Evolutionary conservation across 2,797 vertebrate species (phyloP).

Genomic region (Iguana delicatissima): DNA sequence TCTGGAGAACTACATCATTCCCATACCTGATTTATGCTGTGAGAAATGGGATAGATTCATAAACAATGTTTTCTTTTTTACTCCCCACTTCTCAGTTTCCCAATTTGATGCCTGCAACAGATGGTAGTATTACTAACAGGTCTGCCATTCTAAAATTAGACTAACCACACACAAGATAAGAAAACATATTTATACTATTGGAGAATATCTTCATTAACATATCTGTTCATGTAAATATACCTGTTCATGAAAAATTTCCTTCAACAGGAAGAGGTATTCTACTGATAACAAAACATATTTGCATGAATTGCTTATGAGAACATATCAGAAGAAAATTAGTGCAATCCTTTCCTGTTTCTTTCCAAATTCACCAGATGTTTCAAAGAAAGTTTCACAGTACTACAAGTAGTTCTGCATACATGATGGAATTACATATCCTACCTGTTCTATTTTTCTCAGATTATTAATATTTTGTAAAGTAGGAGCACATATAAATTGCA

Average conservation of each 20-base stretch:
- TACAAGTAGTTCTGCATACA: neutral
- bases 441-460: neutral
- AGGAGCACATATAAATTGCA: neutral
- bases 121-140: neutral
- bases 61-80: neutral
- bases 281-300: no score
- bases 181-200: no score
- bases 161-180: no score
- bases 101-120: neutral
- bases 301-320: no score
- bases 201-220: no score
- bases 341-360: neutral
- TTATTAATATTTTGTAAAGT: neutral
- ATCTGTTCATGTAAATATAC: no score
- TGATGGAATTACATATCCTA: neutral
- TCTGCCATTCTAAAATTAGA: no score
- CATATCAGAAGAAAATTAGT: no score
- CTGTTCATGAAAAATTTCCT: no score
- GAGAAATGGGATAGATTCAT: neutral
- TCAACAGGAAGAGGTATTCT: no score
- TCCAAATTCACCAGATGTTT: neutral
- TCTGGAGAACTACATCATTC: no score
- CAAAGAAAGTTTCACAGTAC: neutral
- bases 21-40: neutral
- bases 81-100: neutral